Evolutionary conservation across 2,888 invertebrate genomes (phyloP), one percentile per base, ranked within the genome.

Genomic region (Aquatica leii): DNA sequence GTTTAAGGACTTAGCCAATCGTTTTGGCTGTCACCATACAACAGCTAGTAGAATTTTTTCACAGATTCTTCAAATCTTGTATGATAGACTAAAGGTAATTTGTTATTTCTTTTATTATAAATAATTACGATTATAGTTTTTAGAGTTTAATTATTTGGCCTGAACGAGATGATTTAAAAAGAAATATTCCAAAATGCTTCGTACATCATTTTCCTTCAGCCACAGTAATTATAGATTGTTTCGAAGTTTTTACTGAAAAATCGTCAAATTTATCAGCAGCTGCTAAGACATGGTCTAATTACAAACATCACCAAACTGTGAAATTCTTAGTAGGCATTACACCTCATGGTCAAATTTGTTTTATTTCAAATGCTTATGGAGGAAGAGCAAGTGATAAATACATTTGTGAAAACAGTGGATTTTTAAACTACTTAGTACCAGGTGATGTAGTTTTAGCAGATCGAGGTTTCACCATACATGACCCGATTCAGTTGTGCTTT

Each of bases 281-380:
- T 9, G n/a, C n/a, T n/a, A n/a, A n/a, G n/a, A n/a, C n/a, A n/a
- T n/a, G n/a, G n/a, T n/a, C n/a, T n/a, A n/a, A n/a, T n/a, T n/a
- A n/a, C n/a, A n/a, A n/a, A n/a, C n/a, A n/a, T n/a, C n/a, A n/a
- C n/a, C n/a, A n/a, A 37, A 40, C 53, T 3, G 11, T 53, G 15
- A 53, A 53, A 53, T 40, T 53, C 40, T 40, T 43, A 18, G 43
- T 54, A 21, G 43, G 43, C 11, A 54, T 54, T 54, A 43, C 43
- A 24, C 43, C 41, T 14, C 15, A 49, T n/a, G 20, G 20, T 2
- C 21, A 14, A 17, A 17, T 14, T 43, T 43, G 43, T 43, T 43
- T n/a, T 43, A 17, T 37, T 37, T 37, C 37, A 37, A 37, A 37
- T 9, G 37, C 37, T n/a, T 37, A 37, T 37, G 37, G 37, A n/a